Evolutionary conservation across 2,888 invertebrate genomes (phyloP).

Genomic region (Serripes groenlandicus): DNA sequence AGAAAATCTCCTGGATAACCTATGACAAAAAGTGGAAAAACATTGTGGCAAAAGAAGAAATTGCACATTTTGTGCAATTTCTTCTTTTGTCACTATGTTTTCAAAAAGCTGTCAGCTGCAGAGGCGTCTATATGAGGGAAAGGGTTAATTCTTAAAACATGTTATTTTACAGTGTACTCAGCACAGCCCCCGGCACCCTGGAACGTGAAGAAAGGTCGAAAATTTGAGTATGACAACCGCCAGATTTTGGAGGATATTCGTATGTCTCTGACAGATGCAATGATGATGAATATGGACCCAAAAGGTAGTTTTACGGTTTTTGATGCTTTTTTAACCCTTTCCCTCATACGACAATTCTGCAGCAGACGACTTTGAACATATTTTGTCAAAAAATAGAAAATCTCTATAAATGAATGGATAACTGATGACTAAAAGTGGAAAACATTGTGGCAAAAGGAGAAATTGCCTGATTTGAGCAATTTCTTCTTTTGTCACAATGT

Average conservation of each 20-base stretch:
- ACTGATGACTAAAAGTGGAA: no score
- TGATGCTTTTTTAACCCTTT: no score
- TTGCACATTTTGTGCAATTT: not conserved
- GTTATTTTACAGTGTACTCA: not conserved
- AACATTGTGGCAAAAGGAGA: no score
- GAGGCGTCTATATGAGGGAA: not conserved
- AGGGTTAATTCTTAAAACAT: not conserved
- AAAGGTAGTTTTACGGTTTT: no score
- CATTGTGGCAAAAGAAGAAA: not conserved
- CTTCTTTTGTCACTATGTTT: slow-evolving; percentile 1
- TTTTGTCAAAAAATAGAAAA: no score
- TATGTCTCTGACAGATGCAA: slow-evolving; percentile 44
- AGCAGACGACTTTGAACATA: no score
- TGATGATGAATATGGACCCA: slow-evolving; percentile 37
- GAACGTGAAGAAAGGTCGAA: not conserved
- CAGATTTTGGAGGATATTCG: slow-evolving; percentile 57
- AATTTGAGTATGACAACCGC: slow-evolving; percentile 33
- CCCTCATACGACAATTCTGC: no score
- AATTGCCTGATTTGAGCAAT: no score
- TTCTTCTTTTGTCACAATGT: no score
- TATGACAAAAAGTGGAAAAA: no score
- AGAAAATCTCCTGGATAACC: no score
- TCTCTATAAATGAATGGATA: no score
- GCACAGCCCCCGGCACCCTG: slow-evolving; percentile 30
- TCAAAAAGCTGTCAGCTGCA: not conserved